These are phyloP conservation scores for Nymphalis urticae DNA, from an alignment of 2,888 invertebrate species.

Conservation along the genomic window DNA sequence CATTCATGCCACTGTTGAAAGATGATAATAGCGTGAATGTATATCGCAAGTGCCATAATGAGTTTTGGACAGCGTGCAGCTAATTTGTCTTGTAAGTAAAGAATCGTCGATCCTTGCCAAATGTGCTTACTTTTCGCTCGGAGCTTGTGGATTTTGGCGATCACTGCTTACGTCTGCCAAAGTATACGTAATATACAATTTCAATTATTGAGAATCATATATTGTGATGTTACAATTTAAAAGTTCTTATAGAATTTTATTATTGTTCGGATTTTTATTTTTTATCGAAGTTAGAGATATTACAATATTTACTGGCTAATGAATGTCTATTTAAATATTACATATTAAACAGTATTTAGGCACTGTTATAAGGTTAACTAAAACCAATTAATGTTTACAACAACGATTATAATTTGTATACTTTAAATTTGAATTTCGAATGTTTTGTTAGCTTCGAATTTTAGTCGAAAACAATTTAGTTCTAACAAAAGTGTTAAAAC, in stretches of 20 bases:
- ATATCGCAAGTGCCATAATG: constrained; percentile 38
- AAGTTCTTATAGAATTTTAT: not conserved
- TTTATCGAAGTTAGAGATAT: not conserved
- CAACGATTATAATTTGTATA: not conserved
- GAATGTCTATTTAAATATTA: too few relatives aligned
- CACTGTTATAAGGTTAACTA: too few relatives aligned
- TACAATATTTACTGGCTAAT: too few relatives aligned
- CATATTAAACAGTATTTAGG: too few relatives aligned
- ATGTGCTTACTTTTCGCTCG: constrained; percentile 47
- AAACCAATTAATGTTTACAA: too few relatives aligned
- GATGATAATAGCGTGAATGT: constrained; percentile 38
- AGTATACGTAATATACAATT: constrained; percentile 26
- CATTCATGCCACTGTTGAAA: constrained; percentile 36
- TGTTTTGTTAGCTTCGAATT: not conserved
- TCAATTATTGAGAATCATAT: constrained; percentile 28
- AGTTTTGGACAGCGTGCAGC: constrained; percentile 42
- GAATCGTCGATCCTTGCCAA: constrained; percentile 51
- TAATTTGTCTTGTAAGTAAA: constrained; percentile 53
- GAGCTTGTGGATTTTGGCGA: constrained; percentile 41
- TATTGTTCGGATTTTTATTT: not conserved
- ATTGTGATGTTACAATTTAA: not conserved
- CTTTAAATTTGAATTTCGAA: constrained; percentile 5
- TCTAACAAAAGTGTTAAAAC: not conserved
- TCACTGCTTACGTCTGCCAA: constrained; percentile 44
- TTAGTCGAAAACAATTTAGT: not conserved